These are phyloP conservation scores for Dione vanillae DNA, from an alignment of 2,888 invertebrate genomes.

Conservation along the genomic window DNA sequence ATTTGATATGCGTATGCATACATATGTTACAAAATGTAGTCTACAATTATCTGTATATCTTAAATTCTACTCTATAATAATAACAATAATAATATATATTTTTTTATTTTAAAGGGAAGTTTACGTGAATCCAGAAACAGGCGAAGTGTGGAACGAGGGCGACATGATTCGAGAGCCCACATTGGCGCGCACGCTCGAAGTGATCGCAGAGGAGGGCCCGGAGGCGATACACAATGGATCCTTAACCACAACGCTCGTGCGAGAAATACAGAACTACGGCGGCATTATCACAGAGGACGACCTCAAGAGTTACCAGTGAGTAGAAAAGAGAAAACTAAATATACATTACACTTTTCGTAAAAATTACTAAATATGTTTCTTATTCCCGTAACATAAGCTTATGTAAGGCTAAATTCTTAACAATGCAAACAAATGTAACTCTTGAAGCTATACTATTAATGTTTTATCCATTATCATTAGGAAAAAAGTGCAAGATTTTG, in stretches of 20 bases:
- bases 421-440: too few species aligned
- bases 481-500: too few species aligned
- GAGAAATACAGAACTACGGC: slow-evolving; percentile 87
- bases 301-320: slow-evolving; percentile 87
- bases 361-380: background rate
- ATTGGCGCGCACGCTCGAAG: slow-evolving; percentile 88
- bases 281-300: slow-evolving; percentile 92
- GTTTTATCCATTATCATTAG: too few species aligned
- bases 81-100: background rate
- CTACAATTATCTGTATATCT: too few species aligned
- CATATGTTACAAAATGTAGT: too few species aligned
- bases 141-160: slow-evolving; percentile 85
- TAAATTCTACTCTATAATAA: background rate
- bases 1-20: too few species aligned
- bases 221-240: slow-evolving; percentile 90
- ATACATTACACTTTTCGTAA: background rate
- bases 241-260: slow-evolving; percentile 86
- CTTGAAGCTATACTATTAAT: too few species aligned
- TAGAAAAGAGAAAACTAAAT: background rate
- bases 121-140: slow-evolving; percentile 86
- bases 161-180: slow-evolving; percentile 86
- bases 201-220: slow-evolving; percentile 87
- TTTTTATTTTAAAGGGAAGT: slow-evolving; percentile 68
- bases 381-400: background rate
- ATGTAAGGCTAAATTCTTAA: too few species aligned